Evolutionary conservation across 2,797 vertebrate genomes (phyloP).

Genomic region (Sitta carolinensis): DNA sequence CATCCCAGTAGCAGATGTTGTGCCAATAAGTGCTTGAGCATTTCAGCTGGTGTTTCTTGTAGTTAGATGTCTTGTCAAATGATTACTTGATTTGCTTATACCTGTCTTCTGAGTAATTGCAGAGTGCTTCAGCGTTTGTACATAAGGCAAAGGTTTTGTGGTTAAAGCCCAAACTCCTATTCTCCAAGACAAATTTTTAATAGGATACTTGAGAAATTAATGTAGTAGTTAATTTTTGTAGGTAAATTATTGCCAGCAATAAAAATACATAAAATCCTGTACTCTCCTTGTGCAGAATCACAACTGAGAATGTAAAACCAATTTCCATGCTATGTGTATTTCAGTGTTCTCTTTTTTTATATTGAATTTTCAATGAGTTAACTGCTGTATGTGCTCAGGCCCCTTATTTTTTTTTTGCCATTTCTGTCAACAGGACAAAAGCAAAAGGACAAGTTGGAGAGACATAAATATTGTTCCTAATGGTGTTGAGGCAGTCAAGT

Average conservation of each 20-base stretch:
- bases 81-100: not conserved
- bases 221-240: not conserved
- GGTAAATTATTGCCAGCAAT: not conserved
- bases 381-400: not conserved
- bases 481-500: not conserved
- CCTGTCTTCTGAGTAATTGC: not conserved
- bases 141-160: not conserved
- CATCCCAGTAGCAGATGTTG: not conserved
- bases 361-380: not conserved
- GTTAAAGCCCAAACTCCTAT: not conserved
- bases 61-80: not conserved
- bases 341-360: not conserved
- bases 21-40: not conserved
- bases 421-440: not conserved
- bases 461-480: not conserved
- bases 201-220: not conserved
- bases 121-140: not conserved
- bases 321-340: not conserved
- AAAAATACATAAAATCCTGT: not conserved
- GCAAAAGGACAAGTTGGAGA: not conserved
- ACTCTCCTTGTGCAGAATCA: not conserved
- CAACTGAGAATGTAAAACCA: not conserved
- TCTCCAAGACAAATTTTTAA: not conserved
- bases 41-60: not conserved
- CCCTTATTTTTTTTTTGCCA: not conserved